Conservation (phyloP, 1,140 invertebrate species). For the Listronotus oregonensis region DNA sequence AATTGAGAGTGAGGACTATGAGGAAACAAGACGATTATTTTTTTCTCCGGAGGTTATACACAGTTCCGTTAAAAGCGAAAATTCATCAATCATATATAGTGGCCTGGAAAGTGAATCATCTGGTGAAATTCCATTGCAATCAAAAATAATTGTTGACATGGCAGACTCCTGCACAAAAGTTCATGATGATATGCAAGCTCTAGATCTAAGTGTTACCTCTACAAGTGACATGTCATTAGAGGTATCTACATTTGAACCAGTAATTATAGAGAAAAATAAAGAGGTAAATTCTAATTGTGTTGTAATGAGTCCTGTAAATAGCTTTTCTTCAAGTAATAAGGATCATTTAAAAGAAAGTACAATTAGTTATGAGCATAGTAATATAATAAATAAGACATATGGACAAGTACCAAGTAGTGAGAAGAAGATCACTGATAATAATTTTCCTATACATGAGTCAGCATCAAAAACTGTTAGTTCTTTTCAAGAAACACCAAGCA, state of each 20-base stretch:
- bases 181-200: not conserved
- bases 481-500: no score
- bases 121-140: conserved; percentile 29
- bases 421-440: no score
- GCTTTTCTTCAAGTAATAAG: not conserved
- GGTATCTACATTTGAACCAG: conserved; percentile 8
- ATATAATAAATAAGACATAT: not conserved
- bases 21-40: conserved; percentile 33
- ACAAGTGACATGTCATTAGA: conserved; percentile 18
- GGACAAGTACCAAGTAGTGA: no score
- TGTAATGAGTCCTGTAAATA: not conserved
- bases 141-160: conserved; percentile 20
- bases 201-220: not conserved
- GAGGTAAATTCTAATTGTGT: not conserved
- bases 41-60: conserved; percentile 22
- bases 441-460: no score
- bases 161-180: not conserved
- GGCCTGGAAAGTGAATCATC: conserved; percentile 38
- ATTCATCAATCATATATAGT: conserved; percentile 31
- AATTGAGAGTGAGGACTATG: conserved; percentile 24
- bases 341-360: not conserved
- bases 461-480: no score
- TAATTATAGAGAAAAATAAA: conserved; percentile 1
- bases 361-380: not conserved
- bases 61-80: conserved; percentile 35